Base-by-base conservation (phyloP, 2,797 vertebrate genomes). In the Acrocephalus scirpaceus region DNA sequence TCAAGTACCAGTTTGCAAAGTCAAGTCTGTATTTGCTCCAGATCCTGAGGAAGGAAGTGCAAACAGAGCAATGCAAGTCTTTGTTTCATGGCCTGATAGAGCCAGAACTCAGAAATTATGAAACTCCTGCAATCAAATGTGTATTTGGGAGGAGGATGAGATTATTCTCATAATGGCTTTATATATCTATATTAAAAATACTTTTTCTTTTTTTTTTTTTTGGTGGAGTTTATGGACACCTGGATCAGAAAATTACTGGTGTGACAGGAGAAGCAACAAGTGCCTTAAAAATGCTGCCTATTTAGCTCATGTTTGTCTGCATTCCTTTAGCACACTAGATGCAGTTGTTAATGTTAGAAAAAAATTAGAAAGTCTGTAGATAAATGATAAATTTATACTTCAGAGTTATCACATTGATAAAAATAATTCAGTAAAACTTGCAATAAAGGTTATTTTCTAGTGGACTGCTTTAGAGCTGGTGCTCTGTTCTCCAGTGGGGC, bases 201-300 rank as follows among this genome's bases (percentile, higher is more conserved):
- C 0, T n/a, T n/a, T n/a, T n/a, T n/a, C n/a, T 0, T 70, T 18
- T 3, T 65, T 4, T 48, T 3, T 65, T 4, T 48, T 34, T 18
- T 7, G 76, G 20, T 56, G 29, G 29, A 48, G 30, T 34, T 44
- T 50, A 17, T 66, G 51, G n/a, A n/a, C 60, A 64, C 6, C 27
- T 64, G 5, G 13, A 58, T 74, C 32, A 57, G 61, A 90, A 82
- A 34, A 82, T 42, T 25, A 57, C 15, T 54, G 23, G 34, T 32
- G 58, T 23, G 34, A 79, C 16, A 82, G 21, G 25, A 83, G 32
- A 84, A 80, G 25, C 48, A 45, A 60, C 48, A 58, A 60, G 7
- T 57, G 18, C 53, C 38, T 56, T 45, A 21, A 69, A 38, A 64
- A 40, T n/a, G 23, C 23, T 9, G 2, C 44, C 27, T 44, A 0